Base-by-base conservation (phyloP, 2,797 vertebrate genomes). In the Tokudaia muenninki region DNA sequence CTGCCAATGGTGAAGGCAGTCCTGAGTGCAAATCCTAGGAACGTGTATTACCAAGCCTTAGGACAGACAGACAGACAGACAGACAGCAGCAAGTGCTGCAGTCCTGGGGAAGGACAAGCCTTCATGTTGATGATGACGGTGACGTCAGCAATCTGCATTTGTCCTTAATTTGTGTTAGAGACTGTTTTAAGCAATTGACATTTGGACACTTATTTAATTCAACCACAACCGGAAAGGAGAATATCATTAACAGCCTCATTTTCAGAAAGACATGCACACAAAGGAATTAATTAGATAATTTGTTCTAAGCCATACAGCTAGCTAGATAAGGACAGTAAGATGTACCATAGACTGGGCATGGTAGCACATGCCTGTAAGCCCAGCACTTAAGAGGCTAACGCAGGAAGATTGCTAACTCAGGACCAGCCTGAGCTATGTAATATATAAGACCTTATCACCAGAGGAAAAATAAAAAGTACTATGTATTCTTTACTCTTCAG, bases 141-240 rank as follows among this genome's bases (percentile, higher is more conserved):
- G 63, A 37, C 2, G 24, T 75, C 19, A 41, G 4, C 44, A 26
- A 90, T 47, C 47, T 90, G 55, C 57, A 44, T 59, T 84, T 91
- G 14, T 87, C 79, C 75, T 94, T 80, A 83, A 26, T 93, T 91
- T 57, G 41, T 92, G 16, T 17, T 21, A 95, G 52, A 75, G 7
- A 37, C 82, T 80, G 50, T 79, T 72, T 88, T 86, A 97, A 79
- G 63, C 84, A 75, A 78, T 21, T 72, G 79, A 50, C 29, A 52
- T 75, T 34, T 74, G 75, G 78, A 67, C 92, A 75, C 16, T 92
- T 63, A 90, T 50, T 90, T 93, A 95, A 87, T 81, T 44, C 24
- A 83, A 67, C 47, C 9, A 89, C 16, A 89, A n/a, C 7, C 37
- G 34, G 92, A 94, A 92, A 94, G 96, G 34, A 94, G 29, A 87